Evolutionary conservation across 2,888 invertebrate genomes (phyloP).

Genomic region (Thereva unica): DNA sequence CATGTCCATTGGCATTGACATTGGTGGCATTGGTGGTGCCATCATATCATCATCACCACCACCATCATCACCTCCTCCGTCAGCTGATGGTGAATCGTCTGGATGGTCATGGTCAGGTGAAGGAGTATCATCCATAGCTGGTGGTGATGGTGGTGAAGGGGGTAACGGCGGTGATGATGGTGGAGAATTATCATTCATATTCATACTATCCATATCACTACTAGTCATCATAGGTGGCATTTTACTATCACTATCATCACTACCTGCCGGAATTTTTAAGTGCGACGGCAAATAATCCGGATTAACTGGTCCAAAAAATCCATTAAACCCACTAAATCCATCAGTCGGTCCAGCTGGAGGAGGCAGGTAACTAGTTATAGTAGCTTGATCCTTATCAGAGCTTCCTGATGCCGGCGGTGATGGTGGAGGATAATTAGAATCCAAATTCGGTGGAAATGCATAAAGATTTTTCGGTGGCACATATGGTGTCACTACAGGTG

Average conservation of each 20-base stretch:
- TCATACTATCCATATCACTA: background rate
- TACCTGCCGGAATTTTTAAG: slow-evolving; percentile 18
- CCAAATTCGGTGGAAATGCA: slow-evolving; percentile 54
- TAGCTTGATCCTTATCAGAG: slow-evolving; percentile 46
- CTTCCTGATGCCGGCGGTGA: slow-evolving; percentile 48
- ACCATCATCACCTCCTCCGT: background rate
- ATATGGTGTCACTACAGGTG: background rate
- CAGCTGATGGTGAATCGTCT: background rate
- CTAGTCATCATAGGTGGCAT: slow-evolving; percentile 4
- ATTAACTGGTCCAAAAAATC: slow-evolving; percentile 47
- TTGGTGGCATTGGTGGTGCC: slow-evolving; percentile 33
- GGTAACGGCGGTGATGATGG: slow-evolving; percentile 50
- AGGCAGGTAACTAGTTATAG: slow-evolving; percentile 52
- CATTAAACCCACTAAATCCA: slow-evolving; percentile 35
- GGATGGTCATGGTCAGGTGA: slow-evolving; percentile 8
- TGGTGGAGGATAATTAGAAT: slow-evolving; percentile 52
- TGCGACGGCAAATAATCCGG: slow-evolving; percentile 45
- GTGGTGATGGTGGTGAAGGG: slow-evolving; percentile 55
- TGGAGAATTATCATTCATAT: slow-evolving; percentile 26
- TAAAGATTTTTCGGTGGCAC: slow-evolving; percentile 49
- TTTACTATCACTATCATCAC: slow-evolving; percentile 23
- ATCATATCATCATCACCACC: slow-evolving; percentile 2
- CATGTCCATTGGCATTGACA: slow-evolving; percentile 38
- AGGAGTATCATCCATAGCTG: slow-evolving; percentile 47
- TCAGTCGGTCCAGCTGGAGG: slow-evolving; percentile 51